A percentile compares a stretch with the other conserved stretches of the same genome.
phyloP scores from a whole-genome alignment of 2,797 vertebrate genomes.

The Huso huso region DNA sequence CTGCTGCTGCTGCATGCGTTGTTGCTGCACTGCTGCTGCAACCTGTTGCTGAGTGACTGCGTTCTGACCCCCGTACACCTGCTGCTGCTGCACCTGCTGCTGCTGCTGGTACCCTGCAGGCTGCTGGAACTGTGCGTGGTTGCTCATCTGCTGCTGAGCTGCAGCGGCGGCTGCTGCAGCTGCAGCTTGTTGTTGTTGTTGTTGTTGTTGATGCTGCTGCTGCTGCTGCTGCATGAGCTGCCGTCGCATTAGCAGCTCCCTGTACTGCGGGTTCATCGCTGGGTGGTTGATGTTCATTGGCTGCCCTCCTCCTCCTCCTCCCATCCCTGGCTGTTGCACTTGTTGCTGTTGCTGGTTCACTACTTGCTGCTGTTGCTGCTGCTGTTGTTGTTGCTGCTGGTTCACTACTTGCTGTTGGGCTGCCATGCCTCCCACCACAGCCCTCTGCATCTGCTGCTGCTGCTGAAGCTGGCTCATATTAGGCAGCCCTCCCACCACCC shows the following conservation, averaged over 20 bases:
- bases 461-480: conserved; percentile 59
- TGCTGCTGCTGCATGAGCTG: conserved; percentile 60
- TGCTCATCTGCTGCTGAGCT: conserved; percentile 78
- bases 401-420: too few relatives aligned
- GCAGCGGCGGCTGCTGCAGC: conserved; percentile 63
- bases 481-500: not conserved
- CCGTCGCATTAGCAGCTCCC: conserved; percentile 79
- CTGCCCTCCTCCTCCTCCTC: conserved; percentile 25
- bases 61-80: conserved; percentile 68
- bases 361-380: conserved; percentile 45
- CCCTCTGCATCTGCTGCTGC: conserved; percentile 48
- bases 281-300: conserved; percentile 74
- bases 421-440: conserved; percentile 32
- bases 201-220: conserved; percentile 60
- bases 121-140: conserved; percentile 78
- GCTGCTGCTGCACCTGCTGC: conserved; percentile 64
- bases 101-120: conserved; percentile 62
- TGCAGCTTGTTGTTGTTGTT: conserved; percentile 60
- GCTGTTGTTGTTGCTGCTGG: conserved; percentile 25
- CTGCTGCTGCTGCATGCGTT: conserved; percentile 58
- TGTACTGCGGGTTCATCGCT: conserved; percentile 71
- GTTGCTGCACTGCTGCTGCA: conserved; percentile 55
- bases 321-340: not conserved
- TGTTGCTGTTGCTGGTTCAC: conserved; percentile 20
- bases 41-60: conserved; percentile 63